Conservation (phyloP, 2,113 vertebrate genomes). For the Notothenia rossii region DNA sequence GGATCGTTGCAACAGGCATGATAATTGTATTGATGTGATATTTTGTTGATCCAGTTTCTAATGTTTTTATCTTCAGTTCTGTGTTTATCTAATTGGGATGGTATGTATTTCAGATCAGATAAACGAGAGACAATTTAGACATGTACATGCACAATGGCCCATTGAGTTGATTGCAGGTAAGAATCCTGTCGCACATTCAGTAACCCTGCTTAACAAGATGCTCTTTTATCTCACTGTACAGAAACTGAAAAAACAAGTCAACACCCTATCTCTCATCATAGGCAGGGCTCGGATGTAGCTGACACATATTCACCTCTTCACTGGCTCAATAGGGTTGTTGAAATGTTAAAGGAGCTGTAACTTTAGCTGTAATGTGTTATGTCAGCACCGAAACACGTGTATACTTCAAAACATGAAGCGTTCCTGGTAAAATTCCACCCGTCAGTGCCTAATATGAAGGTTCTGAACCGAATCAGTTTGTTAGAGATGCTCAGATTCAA, state of each 20-base stretch:
- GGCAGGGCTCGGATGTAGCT: neutral
- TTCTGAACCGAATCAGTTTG: slow-evolving; percentile 40
- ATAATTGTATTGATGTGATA: neutral
- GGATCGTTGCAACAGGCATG: neutral
- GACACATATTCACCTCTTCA: slow-evolving; percentile 1
- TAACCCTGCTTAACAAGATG: neutral
- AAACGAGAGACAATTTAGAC: neutral
- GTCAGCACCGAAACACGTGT: slow-evolving; percentile 62
- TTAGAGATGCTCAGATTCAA: slow-evolving; percentile 21
- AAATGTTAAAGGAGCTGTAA: neutral
- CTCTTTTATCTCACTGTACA: neutral
- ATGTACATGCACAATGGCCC: neutral
- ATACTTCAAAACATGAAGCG: slow-evolving; percentile 68
- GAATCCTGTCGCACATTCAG: neutral
- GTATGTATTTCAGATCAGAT: neutral
- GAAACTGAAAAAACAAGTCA: slow-evolving; percentile 1
- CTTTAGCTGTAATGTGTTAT: slow-evolving; percentile 20
- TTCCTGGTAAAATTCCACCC: neutral
- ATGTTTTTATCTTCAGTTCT: too few relatives aligned
- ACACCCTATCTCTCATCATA: too few relatives aligned
- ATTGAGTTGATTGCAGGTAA: neutral
- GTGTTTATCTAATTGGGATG: neutral
- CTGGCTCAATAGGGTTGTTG: neutral
- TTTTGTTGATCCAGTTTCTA: neutral
- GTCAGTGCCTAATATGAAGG: slow-evolving; percentile 45